Evolutionary conservation across 2,888 invertebrate genomes (phyloP).

Genomic region (Hymenopus coronatus): DNA sequence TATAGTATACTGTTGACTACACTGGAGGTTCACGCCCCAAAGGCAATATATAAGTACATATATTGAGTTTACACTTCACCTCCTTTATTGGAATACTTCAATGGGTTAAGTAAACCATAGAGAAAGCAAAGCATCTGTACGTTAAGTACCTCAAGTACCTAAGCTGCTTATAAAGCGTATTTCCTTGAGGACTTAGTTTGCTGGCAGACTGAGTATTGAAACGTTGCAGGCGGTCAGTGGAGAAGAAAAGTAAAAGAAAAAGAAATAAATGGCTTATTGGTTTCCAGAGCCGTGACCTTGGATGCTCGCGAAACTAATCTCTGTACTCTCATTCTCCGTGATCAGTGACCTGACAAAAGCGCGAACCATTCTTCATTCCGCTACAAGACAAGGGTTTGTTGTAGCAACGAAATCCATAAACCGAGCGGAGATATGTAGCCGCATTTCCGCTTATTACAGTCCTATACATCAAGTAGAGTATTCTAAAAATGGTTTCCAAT

Average conservation of each 20-base stretch:
- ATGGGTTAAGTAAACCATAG: no score
- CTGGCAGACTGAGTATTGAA: not conserved
- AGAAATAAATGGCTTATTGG: conserved; percentile 2
- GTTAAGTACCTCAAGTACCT: no score
- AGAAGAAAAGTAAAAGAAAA: not conserved
- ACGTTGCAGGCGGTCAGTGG: not conserved
- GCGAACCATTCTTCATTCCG: not conserved
- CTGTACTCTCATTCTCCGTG: not conserved
- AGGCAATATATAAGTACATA: no score
- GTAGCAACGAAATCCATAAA: not conserved
- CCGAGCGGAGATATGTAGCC: not conserved
- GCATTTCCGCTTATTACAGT: not conserved
- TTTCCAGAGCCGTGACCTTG: not conserved
- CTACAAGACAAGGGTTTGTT: not conserved
- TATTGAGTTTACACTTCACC: no score
- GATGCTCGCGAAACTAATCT: not conserved
- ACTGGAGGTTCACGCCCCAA: no score
- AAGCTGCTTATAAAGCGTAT: no score
- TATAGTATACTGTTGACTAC: no score
- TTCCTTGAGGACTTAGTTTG: not conserved
- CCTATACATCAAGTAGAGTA: not conserved
- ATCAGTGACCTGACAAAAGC: not conserved
- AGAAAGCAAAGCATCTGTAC: no score
- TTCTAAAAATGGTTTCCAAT: not conserved
- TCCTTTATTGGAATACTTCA: no score